Base-by-base conservation (phyloP, 2,888 invertebrate genomes). In the Dryobotodes eremita region DNA sequence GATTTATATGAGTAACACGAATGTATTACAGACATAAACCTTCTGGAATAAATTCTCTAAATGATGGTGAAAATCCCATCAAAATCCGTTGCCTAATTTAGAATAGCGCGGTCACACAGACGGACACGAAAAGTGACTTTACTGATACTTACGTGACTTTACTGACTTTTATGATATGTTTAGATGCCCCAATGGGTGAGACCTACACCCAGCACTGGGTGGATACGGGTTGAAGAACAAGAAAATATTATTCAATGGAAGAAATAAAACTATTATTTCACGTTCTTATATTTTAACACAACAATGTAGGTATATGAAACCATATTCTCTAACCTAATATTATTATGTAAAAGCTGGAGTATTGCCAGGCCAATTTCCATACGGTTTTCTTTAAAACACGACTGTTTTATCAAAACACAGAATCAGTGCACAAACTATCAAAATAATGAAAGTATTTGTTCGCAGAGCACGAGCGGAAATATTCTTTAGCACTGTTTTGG, bases 281-380 rank as follows among this genome's bases (percentile, higher is more conserved):
- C 17, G 20, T 23, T 15, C 20, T 26, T 31, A 20, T 53, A 48
- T 26, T 26, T 6, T 23, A 26, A 15, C 17, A 13, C 13, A 53
- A 17, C 17, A 55, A 80, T 57, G 3, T 62, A 10, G 1, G 4
- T 57, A 42, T 48, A 26, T 17, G 17, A 20, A 78, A 62, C 23
- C 46, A 48, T 15, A 23, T 77, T 46, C 20, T 46, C 26, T 42
- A 26, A 42, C 57, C 20, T 59, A 15, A 62, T 59, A 61, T 42
- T 57, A 57, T 26, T 65, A 62, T 77, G 53, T 77, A 65, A 79
- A 64, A 80, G 26, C 79, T 85, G 87, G 82, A 84, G 31, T 61
- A 71, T 74, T 80, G 82, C 89, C 85, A 84, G 75, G 74, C 1
- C 74, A 85, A 81, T 89, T 87, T 87, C 72, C 80, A 79, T 79